Conservation (phyloP, 2,888 invertebrate genomes). For the Drosophila quinaria region DNA sequence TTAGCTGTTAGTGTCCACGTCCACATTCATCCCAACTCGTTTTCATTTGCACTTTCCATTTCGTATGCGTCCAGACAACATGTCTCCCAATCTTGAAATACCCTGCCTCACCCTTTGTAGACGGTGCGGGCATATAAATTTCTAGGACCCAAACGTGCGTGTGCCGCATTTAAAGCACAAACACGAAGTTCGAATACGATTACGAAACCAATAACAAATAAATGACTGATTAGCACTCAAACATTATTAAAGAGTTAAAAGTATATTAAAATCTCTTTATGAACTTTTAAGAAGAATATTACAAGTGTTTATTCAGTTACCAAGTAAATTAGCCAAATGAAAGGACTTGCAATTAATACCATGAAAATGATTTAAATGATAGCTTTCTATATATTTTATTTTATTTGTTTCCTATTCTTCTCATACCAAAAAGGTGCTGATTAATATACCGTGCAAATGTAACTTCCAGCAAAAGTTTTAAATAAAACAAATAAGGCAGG, state of each 20-base stretch:
- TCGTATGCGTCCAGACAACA: slow-evolving; percentile 51
- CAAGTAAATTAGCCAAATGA: no score
- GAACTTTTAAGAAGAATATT: not conserved
- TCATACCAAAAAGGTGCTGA: no score
- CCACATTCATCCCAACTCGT: slow-evolving; percentile 35
- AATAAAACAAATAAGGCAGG: no score
- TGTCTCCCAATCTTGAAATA: slow-evolving; percentile 46
- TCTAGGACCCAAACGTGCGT: slow-evolving; percentile 9
- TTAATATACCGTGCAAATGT: no score
- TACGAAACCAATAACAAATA: slow-evolving; percentile 11
- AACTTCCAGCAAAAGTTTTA: no score
- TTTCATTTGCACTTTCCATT: slow-evolving; percentile 67
- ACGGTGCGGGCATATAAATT: slow-evolving; percentile 6
- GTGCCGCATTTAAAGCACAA: slow-evolving; percentile 3
- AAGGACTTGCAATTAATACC: no score
- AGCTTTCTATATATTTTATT: no score
- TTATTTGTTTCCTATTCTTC: no score
- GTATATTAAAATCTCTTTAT: not conserved
- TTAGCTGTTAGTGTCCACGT: slow-evolving; percentile 31
- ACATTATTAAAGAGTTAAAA: slow-evolving; percentile 4
- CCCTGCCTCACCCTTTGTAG: slow-evolving; percentile 20
- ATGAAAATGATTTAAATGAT: no score
- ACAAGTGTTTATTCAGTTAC: no score
- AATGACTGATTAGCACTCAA: slow-evolving; percentile 24
- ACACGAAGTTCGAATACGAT: not conserved